A percentile compares a stretch with the other conserved stretches of the same genome.
These are phyloP conservation scores for Tachyglossus aculeatus DNA, from an alignment of 2,797 vertebrate genomes.

Conservation along the genomic window DNA sequence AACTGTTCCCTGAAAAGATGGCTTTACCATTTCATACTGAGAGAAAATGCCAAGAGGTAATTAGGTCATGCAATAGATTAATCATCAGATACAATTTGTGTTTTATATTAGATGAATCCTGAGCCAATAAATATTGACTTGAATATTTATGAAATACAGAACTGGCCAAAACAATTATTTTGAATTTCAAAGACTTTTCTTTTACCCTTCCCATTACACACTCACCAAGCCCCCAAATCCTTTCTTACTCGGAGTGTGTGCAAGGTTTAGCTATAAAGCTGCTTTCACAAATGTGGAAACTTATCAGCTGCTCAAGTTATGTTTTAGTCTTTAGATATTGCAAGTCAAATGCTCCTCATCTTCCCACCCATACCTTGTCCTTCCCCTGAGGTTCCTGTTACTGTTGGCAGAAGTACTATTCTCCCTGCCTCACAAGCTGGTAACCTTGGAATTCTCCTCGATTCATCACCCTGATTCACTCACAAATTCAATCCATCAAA, in stretches of 20 bases:
- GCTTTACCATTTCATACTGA: constrained; percentile 17
- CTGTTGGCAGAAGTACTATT: too few species aligned
- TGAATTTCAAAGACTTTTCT: constrained; percentile 17
- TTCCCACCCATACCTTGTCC: too few species aligned
- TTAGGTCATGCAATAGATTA: constrained; percentile 13
- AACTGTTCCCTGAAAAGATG: background rate
- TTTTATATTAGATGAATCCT: constrained; percentile 23
- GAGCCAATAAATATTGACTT: constrained; percentile 45
- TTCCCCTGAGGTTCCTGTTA: too few species aligned
- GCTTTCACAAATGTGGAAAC: constrained; percentile 22
- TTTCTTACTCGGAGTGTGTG: constrained; percentile 2
- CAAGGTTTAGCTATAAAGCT: constrained; percentile 31
- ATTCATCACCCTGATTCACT: too few species aligned
- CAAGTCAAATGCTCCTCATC: too few species aligned
- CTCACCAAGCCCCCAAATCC: constrained; percentile 23
- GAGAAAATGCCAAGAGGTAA: constrained; percentile 21
- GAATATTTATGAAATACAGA: constrained; percentile 48
- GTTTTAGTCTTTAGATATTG: too few species aligned
- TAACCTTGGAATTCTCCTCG: too few species aligned
- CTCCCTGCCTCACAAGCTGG: too few species aligned
- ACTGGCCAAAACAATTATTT: constrained; percentile 34
- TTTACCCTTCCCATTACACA: constrained; percentile 10
- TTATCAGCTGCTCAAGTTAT: constrained; percentile 8
- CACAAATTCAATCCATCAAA: too few species aligned
- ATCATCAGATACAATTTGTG: constrained; percentile 30